A percentile compares a stretch with the other conserved stretches of the same genome.
These are phyloP conservation scores for Metellina segmentata DNA, from an alignment of 2,888 invertebrate genomes.

Conservation along the genomic window DNA sequence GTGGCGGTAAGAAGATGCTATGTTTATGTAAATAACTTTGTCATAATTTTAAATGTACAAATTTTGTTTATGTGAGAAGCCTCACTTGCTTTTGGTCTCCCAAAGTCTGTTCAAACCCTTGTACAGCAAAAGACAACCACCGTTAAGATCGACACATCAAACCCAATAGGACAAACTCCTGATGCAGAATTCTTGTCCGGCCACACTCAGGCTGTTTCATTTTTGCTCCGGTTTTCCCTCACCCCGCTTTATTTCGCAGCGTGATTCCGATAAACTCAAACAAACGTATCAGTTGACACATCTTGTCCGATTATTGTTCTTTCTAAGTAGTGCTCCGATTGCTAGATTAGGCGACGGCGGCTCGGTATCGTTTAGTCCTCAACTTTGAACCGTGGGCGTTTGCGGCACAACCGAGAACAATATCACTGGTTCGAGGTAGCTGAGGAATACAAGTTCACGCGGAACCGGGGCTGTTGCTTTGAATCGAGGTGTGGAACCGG, in stretches of 20 bases:
- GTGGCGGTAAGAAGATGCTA: too few relatives aligned
- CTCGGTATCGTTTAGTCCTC: not conserved
- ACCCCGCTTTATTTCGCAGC: not conserved
- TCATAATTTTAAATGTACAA: too few relatives aligned
- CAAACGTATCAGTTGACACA: slow-evolving; percentile 53
- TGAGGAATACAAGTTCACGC: not conserved
- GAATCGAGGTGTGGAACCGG: too few relatives aligned
- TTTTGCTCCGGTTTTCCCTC: not conserved
- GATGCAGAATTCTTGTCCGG: too few relatives aligned
- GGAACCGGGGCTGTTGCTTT: not conserved
- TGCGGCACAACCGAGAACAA: not conserved
- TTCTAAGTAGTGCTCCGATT: slow-evolving; percentile 28
- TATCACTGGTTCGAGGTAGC: not conserved
- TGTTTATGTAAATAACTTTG: too few relatives aligned
- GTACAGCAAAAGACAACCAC: too few relatives aligned
- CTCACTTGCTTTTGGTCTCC: too few relatives aligned
- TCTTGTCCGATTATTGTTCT: slow-evolving; percentile 39
- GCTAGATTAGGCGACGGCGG: slow-evolving; percentile 13
- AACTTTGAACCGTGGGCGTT: slow-evolving; percentile 55
- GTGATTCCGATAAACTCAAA: slow-evolving; percentile 31
- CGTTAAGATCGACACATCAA: too few relatives aligned
- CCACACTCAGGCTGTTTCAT: not conserved
- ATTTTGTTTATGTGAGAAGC: too few relatives aligned
- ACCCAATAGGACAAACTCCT: too few relatives aligned
- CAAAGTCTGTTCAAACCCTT: too few relatives aligned